Evolutionary conservation across 1,140 invertebrate genomes (phyloP).

Genomic region (Nomia melanderi): DNA sequence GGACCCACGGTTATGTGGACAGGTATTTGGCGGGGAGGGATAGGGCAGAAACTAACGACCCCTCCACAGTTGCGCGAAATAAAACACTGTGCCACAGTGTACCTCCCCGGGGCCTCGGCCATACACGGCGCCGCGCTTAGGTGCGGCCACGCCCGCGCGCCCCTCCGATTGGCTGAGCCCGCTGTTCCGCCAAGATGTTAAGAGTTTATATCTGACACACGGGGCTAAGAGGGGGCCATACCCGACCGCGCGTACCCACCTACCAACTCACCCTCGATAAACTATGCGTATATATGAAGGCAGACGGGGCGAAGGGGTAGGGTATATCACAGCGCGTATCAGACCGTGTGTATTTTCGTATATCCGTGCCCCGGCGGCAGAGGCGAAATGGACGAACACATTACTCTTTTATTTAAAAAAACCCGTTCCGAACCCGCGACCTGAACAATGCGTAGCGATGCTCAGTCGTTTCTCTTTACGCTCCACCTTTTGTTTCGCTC

Average conservation of each 20-base stretch:
- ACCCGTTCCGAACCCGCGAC: slow-evolving; percentile 68
- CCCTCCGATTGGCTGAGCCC: slow-evolving; percentile 64
- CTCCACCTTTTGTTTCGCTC: slow-evolving; percentile 75
- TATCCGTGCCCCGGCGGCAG: neutral
- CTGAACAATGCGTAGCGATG: slow-evolving; percentile 70
- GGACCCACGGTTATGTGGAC: neutral
- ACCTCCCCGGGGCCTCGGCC: slow-evolving; percentile 72
- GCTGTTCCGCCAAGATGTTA: slow-evolving; percentile 72
- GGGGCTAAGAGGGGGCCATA: slow-evolving; percentile 71
- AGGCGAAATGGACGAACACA: slow-evolving; percentile 69
- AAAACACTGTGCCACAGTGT: slow-evolving; percentile 80
- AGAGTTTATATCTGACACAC: slow-evolving; percentile 76
- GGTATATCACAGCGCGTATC: slow-evolving; percentile 9
- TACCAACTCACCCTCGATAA: slow-evolving; percentile 62
- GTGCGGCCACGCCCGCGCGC: slow-evolving; percentile 60
- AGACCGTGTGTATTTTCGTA: slow-evolving; percentile 52
- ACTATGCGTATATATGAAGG: slow-evolving; percentile 43
- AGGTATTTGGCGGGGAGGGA: slow-evolving; percentile 53
- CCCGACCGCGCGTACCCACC: slow-evolving; percentile 69
- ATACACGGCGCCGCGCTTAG: slow-evolving; percentile 58
- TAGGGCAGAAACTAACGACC: slow-evolving; percentile 72
- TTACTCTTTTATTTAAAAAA: slow-evolving; percentile 76
- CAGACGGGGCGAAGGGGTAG: neutral
- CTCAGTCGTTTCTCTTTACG: slow-evolving; percentile 72
- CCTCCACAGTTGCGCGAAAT: slow-evolving; percentile 73